A percentile compares a stretch with the other conserved stretches of the same genome.
phyloP scores from a whole-genome alignment of 2,113 vertebrate genomes.

The Clarias magur region DNA sequence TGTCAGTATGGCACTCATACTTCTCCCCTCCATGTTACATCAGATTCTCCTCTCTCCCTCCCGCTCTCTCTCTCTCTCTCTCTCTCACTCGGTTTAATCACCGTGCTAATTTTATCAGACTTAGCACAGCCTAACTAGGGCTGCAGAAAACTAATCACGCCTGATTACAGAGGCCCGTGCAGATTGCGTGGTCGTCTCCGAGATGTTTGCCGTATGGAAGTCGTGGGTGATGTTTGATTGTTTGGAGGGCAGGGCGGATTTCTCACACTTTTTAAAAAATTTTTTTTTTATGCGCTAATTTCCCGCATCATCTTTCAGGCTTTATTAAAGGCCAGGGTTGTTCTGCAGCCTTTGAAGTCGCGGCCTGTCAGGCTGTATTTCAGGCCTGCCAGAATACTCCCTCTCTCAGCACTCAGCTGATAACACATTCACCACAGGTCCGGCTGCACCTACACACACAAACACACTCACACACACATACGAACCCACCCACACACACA shows the following conservation, averaged over 20 bases:
- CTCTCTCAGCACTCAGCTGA: constrained; percentile 66
- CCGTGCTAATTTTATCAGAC: constrained; percentile 47
- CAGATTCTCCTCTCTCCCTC: constrained; percentile 51
- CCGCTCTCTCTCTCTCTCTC: constrained; percentile 15
- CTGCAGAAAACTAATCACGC: constrained; percentile 38
- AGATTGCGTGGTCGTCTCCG: background rate
- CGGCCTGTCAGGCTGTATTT: constrained; percentile 72
- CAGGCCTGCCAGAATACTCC: constrained; percentile 66
- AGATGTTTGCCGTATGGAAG: constrained; percentile 18
- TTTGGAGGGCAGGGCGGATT: constrained; percentile 52
- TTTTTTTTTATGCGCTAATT: constrained; percentile 58
- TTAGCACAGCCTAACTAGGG: constrained; percentile 27
- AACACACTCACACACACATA: constrained; percentile 35
- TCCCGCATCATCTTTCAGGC: constrained; percentile 68
- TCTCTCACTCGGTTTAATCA: constrained; percentile 37
- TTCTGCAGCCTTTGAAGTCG: constrained; percentile 73
- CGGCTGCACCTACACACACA: constrained; percentile 56
- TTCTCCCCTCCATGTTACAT: constrained; percentile 57
- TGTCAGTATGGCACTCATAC: constrained; percentile 19
- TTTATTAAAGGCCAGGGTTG: constrained; percentile 65
- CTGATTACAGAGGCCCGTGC: constrained; percentile 32
- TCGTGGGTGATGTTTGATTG: constrained; percentile 38
- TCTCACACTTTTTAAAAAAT: constrained; percentile 58
- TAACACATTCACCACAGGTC: constrained; percentile 67
- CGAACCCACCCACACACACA: constrained; percentile 16